Conservation (phyloP, 2,113 vertebrate genomes). For the Nesogale talazaci region DNA sequence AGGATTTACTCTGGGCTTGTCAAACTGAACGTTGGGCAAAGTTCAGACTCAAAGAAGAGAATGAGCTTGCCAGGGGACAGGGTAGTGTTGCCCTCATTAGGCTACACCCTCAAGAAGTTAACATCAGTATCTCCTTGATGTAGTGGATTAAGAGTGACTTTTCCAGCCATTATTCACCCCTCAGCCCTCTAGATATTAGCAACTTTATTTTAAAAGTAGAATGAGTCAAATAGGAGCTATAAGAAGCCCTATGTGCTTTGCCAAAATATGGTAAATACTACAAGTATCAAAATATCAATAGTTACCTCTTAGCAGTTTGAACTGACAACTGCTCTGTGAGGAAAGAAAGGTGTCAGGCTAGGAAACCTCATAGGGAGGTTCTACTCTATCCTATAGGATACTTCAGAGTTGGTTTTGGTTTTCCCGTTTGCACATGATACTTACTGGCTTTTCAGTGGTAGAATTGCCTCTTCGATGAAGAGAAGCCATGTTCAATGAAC, state of each 20-base stretch:
- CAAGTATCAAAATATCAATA: background rate
- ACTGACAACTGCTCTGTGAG: background rate
- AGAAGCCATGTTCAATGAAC: too few species aligned
- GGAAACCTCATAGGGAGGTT: too few species aligned
- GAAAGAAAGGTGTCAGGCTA: background rate
- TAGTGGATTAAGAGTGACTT: background rate
- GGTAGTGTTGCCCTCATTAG: background rate
- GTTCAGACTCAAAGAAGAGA: background rate
- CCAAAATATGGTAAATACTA: background rate
- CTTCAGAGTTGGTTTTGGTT: too few species aligned
- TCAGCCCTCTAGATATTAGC: background rate
- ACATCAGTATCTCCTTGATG: background rate
- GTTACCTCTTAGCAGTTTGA: background rate
- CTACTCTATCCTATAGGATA: too few species aligned
- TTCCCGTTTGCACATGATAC: too few species aligned
- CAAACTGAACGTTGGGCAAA: background rate
- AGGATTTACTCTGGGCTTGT: background rate
- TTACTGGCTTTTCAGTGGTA: too few species aligned
- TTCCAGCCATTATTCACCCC: background rate
- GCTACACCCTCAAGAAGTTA: background rate
- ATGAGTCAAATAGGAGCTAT: background rate
- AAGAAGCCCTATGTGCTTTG: background rate
- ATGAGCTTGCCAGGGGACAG: background rate
- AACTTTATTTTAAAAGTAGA: background rate
- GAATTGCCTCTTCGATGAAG: too few species aligned